Percentiles rank a stretch among this genome's conserved stretches.
Evolutionary conservation across 2,797 vertebrate species (phyloP).

Genomic region (Cyclopterus lumpus): DNA sequence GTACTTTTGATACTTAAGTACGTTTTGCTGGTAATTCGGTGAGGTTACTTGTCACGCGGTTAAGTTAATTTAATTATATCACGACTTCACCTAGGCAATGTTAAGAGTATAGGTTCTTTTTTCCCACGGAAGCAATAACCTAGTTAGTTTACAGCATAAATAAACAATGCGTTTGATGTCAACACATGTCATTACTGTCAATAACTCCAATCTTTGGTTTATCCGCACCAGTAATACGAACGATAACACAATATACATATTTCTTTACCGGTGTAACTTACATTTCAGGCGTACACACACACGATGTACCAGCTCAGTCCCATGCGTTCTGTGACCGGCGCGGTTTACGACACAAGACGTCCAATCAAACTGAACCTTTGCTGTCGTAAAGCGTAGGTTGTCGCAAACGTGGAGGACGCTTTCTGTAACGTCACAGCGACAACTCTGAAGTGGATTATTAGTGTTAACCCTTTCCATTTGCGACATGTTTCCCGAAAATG

Average conservation of each 20-base stretch:
- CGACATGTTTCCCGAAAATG: neutral
- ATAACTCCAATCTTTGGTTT: rapidly evolving
- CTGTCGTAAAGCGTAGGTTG: conserved; percentile 44
- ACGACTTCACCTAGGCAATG: neutral
- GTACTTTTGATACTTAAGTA: neutral
- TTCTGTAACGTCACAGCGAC: neutral
- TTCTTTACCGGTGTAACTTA: conserved; percentile 31
- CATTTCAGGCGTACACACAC: conserved; percentile 20
- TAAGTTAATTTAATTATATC: neutral
- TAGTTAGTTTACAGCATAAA: neutral
- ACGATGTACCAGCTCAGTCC: conserved; percentile 1
- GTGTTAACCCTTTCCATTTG: neutral
- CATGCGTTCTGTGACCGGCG: conserved; percentile 41
- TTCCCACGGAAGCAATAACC: neutral
- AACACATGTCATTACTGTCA: neutral
- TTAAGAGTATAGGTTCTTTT: neutral
- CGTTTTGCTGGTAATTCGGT: neutral
- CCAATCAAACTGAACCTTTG: conserved; percentile 30
- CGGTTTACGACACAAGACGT: conserved; percentile 58
- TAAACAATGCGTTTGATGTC: neutral
- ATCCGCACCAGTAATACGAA: neutral
- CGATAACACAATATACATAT: rapidly evolving
- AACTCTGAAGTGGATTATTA: neutral
- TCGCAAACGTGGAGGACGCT: conserved; percentile 16
- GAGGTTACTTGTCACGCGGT: neutral